Conservation (phyloP, 2,797 vertebrate genomes). For the Adelosebastes latens region DNA sequence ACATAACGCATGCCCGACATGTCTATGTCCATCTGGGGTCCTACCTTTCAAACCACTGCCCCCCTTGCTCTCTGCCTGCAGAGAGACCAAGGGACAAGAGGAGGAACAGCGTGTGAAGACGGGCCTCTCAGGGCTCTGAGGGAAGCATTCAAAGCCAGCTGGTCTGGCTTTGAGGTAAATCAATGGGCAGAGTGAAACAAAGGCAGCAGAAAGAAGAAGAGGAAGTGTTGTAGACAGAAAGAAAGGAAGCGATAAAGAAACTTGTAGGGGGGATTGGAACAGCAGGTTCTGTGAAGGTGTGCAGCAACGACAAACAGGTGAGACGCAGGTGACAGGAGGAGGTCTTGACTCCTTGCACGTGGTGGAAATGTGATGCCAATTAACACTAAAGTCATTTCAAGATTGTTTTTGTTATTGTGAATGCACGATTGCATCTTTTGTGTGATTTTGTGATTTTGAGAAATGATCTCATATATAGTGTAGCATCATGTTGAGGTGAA, state of each 20-base stretch:
- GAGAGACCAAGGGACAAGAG: conserved; percentile 83
- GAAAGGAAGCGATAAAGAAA: conserved; percentile 60
- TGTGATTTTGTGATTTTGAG: background rate
- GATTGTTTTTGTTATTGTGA: background rate
- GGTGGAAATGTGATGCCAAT: conserved; percentile 14
- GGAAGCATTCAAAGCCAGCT: conserved; percentile 90
- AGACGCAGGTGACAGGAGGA: conserved; percentile 66
- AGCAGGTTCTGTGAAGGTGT: conserved; percentile 75
- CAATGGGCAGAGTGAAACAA: conserved; percentile 62
- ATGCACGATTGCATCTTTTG: background rate
- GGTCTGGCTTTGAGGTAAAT: conserved; percentile 85
- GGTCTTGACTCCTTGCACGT: conserved; percentile 14
- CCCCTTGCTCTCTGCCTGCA: conserved; percentile 78
- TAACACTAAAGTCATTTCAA: background rate
- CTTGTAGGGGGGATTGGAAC: conserved; percentile 49
- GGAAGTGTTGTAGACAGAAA: conserved; percentile 45
- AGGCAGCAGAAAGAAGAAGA: conserved; percentile 55
- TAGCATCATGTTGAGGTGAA: background rate
- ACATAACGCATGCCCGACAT: conserved; percentile 80
- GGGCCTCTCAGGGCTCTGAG: conserved; percentile 83
- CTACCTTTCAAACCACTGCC: conserved; percentile 84
- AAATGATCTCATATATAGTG: background rate
- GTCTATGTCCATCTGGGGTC: conserved; percentile 86
- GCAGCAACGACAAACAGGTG: conserved; percentile 80
- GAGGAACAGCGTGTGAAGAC: conserved; percentile 84